Percentiles rank a stretch among this genome's conserved stretches.
phyloP scores from a whole-genome alignment of 2,888 invertebrate genomes.

The Chaitophorus viminalis region DNA sequence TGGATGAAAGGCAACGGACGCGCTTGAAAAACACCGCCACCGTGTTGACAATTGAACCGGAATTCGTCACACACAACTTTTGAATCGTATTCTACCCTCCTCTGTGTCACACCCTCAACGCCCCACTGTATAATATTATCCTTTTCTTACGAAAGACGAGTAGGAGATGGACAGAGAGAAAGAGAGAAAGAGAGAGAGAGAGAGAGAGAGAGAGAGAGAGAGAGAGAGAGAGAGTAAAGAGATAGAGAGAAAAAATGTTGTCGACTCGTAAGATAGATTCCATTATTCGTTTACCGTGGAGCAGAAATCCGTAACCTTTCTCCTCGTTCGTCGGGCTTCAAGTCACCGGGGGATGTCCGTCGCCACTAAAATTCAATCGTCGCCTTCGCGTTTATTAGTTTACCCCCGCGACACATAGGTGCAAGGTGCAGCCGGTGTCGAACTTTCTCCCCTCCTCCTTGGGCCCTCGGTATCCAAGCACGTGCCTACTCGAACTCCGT shows the following conservation, averaged over 20 bases:
- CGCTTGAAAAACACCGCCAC: neutral
- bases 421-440: neutral
- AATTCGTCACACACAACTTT: slow-evolving; percentile 24
- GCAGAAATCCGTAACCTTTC: neutral
- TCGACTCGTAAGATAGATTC: neutral
- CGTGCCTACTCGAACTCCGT: no score
- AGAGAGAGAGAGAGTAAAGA: neutral
- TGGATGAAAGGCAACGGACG: neutral
- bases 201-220: no score
- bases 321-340: neutral
- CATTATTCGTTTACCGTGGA: neutral
- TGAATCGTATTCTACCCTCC: neutral
- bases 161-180: no score
- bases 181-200: no score
- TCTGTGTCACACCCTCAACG: neutral
- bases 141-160: no score
- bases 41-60: slow-evolving; percentile 24
- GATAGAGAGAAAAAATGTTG: neutral
- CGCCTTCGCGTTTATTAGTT: neutral
- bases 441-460: neutral
- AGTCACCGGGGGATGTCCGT: neutral
- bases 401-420: neutral
- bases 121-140: neutral
- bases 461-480: neutral
- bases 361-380: neutral